Evolutionary conservation across 2,888 invertebrate genomes (phyloP), one percentile per base, ranked within the genome.

Genomic region (Pedicia rivosa): DNA sequence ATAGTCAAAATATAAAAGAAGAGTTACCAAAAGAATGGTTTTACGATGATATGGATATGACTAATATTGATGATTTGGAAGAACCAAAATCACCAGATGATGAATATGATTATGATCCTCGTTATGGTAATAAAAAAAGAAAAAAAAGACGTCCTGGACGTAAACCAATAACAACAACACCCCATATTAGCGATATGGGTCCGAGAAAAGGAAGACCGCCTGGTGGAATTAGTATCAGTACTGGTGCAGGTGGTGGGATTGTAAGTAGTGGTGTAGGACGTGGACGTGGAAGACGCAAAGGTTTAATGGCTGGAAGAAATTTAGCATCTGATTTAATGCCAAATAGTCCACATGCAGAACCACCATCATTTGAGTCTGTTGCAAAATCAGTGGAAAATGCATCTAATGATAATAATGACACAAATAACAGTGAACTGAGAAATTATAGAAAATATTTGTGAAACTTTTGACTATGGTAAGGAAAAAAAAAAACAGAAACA

Each of bases 21-120:
- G 78, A 80, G 53, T 60, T 66, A 44, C 72, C 75, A 46, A 82
- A 80, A 66, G 84, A 86, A 48, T 88, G 87, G 87, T 88, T 78
- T 62, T 87, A 84, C 51, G 88, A 88, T 53, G 87, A 88, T 43
- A 69, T 82, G 52, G 86, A 86, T 42, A 80, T 90, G 63, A 76
- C 87, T 40, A 91, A 92, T 55, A 84, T 87, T 63, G 91, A 90
- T 49, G 80, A 80, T 1, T 81, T 84, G 42, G 91, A 91, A 51
- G 90, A 90, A 51, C 87, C 82, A 0, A 90, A 91, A 53, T 78
- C 83, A 26, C 90, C 91, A 50, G 90, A 91, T 52, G 88, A 90
- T 10, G 92, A 92, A 58, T 83, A 86, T 52, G 92, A 92, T 56
- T 92, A 90, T 57, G 84, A 84, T 54, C 60, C 61, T 38, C 56